phyloP scores from a whole-genome alignment of 2,797 vertebrate genomes.

The Taeniopygia guttata region DNA sequence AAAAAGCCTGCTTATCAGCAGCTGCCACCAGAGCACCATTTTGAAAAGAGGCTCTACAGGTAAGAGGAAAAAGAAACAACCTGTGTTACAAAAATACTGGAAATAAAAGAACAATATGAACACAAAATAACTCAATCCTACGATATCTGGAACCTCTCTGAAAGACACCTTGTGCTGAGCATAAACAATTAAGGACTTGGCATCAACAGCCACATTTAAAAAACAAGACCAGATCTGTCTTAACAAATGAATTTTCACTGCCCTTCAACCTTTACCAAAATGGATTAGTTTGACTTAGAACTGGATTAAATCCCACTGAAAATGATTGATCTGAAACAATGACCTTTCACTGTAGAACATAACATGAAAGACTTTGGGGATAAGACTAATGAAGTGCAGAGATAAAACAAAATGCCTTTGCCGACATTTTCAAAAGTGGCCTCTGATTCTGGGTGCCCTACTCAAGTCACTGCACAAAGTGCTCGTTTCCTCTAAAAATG shows the following conservation, averaged over 20 bases:
- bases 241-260: not conserved
- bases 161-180: not conserved
- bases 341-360: slow-evolving; percentile 1
- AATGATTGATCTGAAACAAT: slow-evolving; percentile 25
- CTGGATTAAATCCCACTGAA: slow-evolving; percentile 14
- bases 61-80: not conserved
- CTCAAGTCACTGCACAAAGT: not conserved
- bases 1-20: not conserved
- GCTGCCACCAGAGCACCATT: not conserved
- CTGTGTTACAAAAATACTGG: not conserved
- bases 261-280: slow-evolving; percentile 24
- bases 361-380: slow-evolving; percentile 14
- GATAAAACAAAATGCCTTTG: slow-evolving; percentile 17
- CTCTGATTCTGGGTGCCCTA: not conserved
- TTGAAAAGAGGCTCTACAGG: not conserved
- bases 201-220: not conserved
- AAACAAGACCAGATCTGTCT: not conserved
- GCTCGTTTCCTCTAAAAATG: not conserved
- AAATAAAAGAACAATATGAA: not conserved
- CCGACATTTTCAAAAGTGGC: not conserved
- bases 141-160: not conserved
- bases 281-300: slow-evolving; percentile 24
- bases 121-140: not conserved
- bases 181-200: not conserved
- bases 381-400: slow-evolving; percentile 25